Conservation (phyloP, 2,113 vertebrate species). For the Polypterus bichir region DNA sequence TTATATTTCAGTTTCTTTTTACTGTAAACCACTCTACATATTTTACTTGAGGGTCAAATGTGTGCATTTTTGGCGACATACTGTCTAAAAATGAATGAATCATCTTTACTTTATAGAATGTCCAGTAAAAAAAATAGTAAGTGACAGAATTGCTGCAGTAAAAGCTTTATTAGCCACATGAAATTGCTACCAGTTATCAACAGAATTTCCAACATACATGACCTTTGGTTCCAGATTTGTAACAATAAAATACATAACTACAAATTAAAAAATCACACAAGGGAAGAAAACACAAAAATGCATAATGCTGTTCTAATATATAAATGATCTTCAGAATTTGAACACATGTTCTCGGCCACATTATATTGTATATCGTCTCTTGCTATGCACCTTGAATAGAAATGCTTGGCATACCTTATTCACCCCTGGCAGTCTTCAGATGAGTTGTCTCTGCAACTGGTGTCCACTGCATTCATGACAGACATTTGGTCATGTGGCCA, state of each 20-base stretch:
- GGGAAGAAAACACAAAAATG: too few relatives aligned
- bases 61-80: conserved; percentile 3
- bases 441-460: too few relatives aligned
- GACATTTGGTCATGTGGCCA: too few relatives aligned
- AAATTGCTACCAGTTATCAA: background rate
- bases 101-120: background rate
- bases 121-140: background rate
- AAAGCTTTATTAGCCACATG: background rate
- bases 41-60: conserved; percentile 1
- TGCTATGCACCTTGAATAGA: background rate
- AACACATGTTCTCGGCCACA: background rate
- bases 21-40: background rate
- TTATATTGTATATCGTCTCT: background rate
- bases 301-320: too few relatives aligned
- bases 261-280: too few relatives aligned
- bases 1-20: background rate
- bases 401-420: background rate
- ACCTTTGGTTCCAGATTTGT: background rate
- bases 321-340: too few relatives aligned
- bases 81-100: background rate
- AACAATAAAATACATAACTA: too few relatives aligned
- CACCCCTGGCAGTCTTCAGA: conserved; percentile 1
- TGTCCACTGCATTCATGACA: too few relatives aligned
- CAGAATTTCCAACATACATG: background rate
- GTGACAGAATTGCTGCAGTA: conserved; percentile 4